Conservation (phyloP, 2,888 invertebrate genomes). For the Hofmannophila pseudospretella region DNA sequence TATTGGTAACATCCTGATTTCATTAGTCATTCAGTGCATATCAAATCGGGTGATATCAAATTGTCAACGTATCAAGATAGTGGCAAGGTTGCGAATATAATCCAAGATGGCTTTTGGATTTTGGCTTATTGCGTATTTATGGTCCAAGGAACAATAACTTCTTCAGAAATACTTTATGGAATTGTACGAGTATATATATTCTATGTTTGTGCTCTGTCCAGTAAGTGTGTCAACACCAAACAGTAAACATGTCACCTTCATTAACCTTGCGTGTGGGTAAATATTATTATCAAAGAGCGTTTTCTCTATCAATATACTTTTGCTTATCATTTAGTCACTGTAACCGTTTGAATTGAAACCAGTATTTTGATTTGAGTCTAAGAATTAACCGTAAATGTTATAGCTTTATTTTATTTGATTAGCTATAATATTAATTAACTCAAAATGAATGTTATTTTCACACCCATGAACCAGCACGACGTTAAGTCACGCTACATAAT, state of each 20-base stretch:
- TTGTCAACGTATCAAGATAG: not conserved
- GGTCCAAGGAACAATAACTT: no score
- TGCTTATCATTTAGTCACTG: not conserved
- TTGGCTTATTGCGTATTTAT: not conserved
- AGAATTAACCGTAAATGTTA: not conserved
- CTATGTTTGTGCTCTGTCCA: no score
- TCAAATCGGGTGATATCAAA: not conserved
- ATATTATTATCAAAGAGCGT: slow-evolving; percentile 20
- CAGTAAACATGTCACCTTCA: slow-evolving; percentile 20
- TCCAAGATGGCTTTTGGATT: no score
- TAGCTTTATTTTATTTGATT: not conserved
- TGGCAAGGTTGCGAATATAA: not conserved
- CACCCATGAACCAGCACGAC: slow-evolving; percentile 1
- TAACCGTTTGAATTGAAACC: not conserved
- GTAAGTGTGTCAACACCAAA: slow-evolving; percentile 15
- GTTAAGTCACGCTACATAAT: slow-evolving; percentile 14
- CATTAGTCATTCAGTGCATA: no score
- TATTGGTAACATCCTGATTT: slow-evolving; percentile 2
- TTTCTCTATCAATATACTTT: slow-evolving; percentile 13
- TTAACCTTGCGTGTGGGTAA: slow-evolving; percentile 26
- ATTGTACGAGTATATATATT: no score
- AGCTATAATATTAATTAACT: no score
- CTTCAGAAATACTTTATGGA: no score
- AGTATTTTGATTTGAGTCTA: not conserved
- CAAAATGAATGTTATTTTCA: slow-evolving; percentile 4